A percentile compares a stretch with the other conserved stretches of the same genome.
phyloP scores from a whole-genome alignment of 1,140 invertebrate species.

The Macrotrachela quadricornifera region DNA sequence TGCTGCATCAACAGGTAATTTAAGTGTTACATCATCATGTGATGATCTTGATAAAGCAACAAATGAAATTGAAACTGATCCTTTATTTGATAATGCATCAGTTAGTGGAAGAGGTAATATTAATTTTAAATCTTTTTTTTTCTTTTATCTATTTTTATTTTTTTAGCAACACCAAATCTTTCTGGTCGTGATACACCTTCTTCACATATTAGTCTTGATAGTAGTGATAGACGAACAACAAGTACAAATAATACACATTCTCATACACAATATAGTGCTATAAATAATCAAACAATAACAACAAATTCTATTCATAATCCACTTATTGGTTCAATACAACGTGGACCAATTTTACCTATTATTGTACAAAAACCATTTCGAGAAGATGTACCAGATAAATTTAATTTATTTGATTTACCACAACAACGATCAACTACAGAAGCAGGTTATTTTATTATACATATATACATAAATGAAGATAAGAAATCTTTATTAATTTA shows the following conservation, averaged over 20 bases:
- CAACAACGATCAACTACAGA: slow-evolving; percentile 12
- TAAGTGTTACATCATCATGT: too few species aligned
- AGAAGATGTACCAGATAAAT: slow-evolving; percentile 86
- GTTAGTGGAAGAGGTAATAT: too few species aligned
- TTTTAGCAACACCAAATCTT: slow-evolving; percentile 60
- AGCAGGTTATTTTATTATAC: too few species aligned
- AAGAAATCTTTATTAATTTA: too few species aligned
- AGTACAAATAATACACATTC: background rate
- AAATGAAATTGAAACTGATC: too few species aligned
- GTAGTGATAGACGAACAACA: background rate
- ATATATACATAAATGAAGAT: too few species aligned
- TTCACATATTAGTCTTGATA: slow-evolving; percentile 41
- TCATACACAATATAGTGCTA: too few species aligned
- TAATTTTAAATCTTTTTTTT: too few species aligned
- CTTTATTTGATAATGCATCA: too few species aligned
- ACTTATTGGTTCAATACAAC: slow-evolving; percentile 35
- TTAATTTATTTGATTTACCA: slow-evolving; percentile 84
- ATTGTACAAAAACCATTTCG: slow-evolving; percentile 42
- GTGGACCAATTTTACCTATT: slow-evolving; percentile 33
- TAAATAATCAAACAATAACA: background rate
- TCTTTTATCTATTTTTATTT: too few species aligned
- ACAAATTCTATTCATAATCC: background rate
- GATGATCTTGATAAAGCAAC: too few species aligned
- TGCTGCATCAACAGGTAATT: too few species aligned
- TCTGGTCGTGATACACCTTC: slow-evolving; percentile 79